Base-by-base conservation (phyloP, 2,113 vertebrate genomes). In the Syrmaticus mikado region DNA sequence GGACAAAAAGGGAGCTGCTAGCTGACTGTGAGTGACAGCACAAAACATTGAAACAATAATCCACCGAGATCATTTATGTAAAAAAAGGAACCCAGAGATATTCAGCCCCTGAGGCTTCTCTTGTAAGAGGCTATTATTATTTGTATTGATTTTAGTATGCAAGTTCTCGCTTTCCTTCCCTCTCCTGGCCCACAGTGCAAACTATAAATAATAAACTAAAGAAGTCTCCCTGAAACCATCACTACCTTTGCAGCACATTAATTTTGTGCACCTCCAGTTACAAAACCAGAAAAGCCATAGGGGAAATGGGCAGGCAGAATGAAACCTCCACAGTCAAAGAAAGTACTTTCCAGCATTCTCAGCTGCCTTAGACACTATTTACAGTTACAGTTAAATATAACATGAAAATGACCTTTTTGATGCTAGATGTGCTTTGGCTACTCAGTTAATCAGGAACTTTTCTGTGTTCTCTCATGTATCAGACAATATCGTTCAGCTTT, bases 101-200 rank as follows among this genome's bases (percentile, higher is more conserved):
- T 91, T 85, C 86, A 95, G 27, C 82, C 73, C 80, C 72, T 72
- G 79, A 89, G 97, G 92, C 94, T 96, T 96, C 53, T 94, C 68
- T 92, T 94, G 81, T 87, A 92, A 97, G 92, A 97, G 60, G 74
- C 82, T 97, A 91, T 97, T 97, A 97, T 97, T 97, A 97, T 96
- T 97, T 97, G 90, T 97, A 97, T 97, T 97, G 97, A 97, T 98
- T 97, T 98, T 94, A 78, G 74, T 96, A 96, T 96, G 88, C 91
- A 95, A 94, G 90, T 94, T 96, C 65, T 87, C 73, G 90, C 65
- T 85, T 93, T 74, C 71, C 60, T 66, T 89, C 72, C 91, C 93
- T 95, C 88, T 94, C 61, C 62, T 94, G 83, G 81, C 19, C 91
- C 85, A 91, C 84, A 90, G 36, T 95, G 77, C 68, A 96, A 95